Evolutionary conservation across 2,113 vertebrate species (phyloP), one percentile per base, ranked within the genome.

Genomic region (Eulemur macaco): DNA sequence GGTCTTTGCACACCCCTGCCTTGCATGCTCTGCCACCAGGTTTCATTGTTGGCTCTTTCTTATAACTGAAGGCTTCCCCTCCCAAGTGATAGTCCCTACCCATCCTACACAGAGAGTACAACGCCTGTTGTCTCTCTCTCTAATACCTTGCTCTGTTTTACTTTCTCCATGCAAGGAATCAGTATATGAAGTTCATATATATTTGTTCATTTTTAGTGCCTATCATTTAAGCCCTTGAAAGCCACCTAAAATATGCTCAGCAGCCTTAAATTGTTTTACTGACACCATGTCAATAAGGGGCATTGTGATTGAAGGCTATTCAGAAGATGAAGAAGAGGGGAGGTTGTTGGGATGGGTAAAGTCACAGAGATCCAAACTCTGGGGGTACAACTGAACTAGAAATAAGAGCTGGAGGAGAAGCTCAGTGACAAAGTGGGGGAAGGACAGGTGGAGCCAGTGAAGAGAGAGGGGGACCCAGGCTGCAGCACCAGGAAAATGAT

Each of bases 201-300:
- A 42, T 39, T 42, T 80, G 23, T 63, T 92, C 27, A 69, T 78
- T 80, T 93, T 66, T 68, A 86, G 60, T 54, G 27, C 13, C 12
- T 80, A 11, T 64, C 63, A 86, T 31, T 29, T 78, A 27, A 83
- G 6, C 15, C 63, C 14, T 80, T 80, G 58, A 81, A 89, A 80
- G 34, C 3, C n/a, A 84, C 21, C 34, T 71, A n/a, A 94, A 85
- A 77, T 39, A 45, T 45, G 64, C 18, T 39, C 18, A 39, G 6
- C n/a, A 31, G 18, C 66, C 52, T 83, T 5, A 83, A 96, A 80
- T 45, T 17, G 63, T 82, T 87, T 91, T 77, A 69, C 25, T n/a
- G 63, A 71, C 20, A 63, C 52, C n/a, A n/a, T 9, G 3, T 87
- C 42, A 82, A 5, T 56, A 86, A 89, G 58, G 37, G 25, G 5